phyloP scores from a whole-genome alignment of 2,888 invertebrate genomes.

The Balanococcus diminutus region DNA sequence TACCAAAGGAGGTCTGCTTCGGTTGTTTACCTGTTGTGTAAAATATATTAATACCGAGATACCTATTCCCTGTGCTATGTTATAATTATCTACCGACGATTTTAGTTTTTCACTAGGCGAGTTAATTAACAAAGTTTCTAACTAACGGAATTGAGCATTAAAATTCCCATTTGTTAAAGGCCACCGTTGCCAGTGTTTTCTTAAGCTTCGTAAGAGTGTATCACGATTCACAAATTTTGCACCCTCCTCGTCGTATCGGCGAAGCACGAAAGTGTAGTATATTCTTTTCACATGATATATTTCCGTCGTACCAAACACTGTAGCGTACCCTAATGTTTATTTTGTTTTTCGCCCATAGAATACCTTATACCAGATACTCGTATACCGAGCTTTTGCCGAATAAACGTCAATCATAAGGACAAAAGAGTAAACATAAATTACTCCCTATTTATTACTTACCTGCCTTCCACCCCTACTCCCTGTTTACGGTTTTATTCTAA shows the following conservation, averaged over 20 bases:
- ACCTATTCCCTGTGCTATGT: neutral
- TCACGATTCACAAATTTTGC: neutral
- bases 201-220: neutral
- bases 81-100: no score
- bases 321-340: slow-evolving; percentile 17
- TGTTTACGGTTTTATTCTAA: neutral
- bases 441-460: neutral
- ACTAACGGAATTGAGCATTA: neutral
- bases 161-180: neutral
- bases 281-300: slow-evolving; percentile 22
- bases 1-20: neutral
- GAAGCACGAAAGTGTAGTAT: neutral
- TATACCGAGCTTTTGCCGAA: neutral
- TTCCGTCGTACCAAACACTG: slow-evolving; percentile 22
- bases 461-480: neutral
- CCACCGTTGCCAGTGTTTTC: neutral
- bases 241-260: neutral
- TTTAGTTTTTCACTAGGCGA: neutral
- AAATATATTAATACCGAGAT: neutral
- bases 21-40: neutral
- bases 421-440: slow-evolving; percentile 22
- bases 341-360: neutral
- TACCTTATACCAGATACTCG: neutral
- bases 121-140: slow-evolving; percentile 12
- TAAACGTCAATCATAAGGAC: slow-evolving; percentile 22